These are phyloP conservation scores for Caenorhabditis elegans DNA, from an alignment of 1,140 invertebrate species.

Conservation along the genomic window WBcel235 BX284602.5:14018001-14018500, in stretches of 20 bases:
- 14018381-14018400: not conserved
- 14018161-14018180: not conserved
- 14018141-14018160: not conserved
- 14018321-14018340: not conserved
- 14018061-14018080: not conserved
- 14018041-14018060: not conserved
- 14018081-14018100: not conserved
- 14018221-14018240: not conserved
- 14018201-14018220: not conserved
- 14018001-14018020: not conserved
- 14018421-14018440: slow-evolving; percentile 18
- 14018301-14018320: not conserved
- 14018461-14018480: not conserved
- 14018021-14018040: not conserved
- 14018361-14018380: slow-evolving; percentile 28
- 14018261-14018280: not conserved
- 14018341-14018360: not conserved
- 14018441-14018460: too few species aligned
- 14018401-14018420: slow-evolving; percentile 17
- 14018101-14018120: not conserved
- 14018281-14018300: slow-evolving; percentile 11
- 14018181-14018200: not conserved
- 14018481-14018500: slow-evolving; percentile 12
- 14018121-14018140: not conserved
- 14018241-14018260: not conserved